Conservation (phyloP, 2,113 vertebrate species). For the Cebus imitator region DNA sequence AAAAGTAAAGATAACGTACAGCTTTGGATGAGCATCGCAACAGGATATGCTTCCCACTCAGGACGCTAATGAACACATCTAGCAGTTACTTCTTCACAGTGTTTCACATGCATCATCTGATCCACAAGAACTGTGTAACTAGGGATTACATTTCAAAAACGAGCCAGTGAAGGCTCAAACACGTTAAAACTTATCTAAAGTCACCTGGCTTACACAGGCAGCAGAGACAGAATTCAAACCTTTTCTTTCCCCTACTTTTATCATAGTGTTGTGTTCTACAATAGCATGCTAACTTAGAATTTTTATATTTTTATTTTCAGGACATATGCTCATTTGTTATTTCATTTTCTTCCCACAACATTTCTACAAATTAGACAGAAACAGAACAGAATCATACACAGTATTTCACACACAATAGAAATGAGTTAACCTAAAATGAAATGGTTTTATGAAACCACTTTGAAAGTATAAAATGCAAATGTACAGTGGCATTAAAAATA, state of each 20-base stretch:
- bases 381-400: not conserved
- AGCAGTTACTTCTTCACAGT: accelerated
- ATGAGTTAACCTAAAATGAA: not conserved
- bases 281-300: not conserved
- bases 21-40: accelerated
- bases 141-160: not conserved
- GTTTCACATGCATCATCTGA: accelerated
- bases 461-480: not conserved
- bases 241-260: not conserved
- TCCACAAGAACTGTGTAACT: not conserved
- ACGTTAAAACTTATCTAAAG: not conserved
- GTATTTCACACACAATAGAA: not conserved
- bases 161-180: not conserved
- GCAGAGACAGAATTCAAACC: not conserved
- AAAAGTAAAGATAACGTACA: accelerated
- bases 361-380: not conserved
- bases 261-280: not conserved
- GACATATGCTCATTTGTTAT: not conserved
- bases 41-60: accelerated
- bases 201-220: too few relatives aligned
- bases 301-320: not conserved
- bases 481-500: not conserved
- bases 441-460: not conserved
- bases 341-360: not conserved
- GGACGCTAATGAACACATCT: accelerated